These are phyloP conservation scores for Dichetophora obliterata DNA, from an alignment of 2,888 invertebrate genomes.

Conservation along the genomic window DNA sequence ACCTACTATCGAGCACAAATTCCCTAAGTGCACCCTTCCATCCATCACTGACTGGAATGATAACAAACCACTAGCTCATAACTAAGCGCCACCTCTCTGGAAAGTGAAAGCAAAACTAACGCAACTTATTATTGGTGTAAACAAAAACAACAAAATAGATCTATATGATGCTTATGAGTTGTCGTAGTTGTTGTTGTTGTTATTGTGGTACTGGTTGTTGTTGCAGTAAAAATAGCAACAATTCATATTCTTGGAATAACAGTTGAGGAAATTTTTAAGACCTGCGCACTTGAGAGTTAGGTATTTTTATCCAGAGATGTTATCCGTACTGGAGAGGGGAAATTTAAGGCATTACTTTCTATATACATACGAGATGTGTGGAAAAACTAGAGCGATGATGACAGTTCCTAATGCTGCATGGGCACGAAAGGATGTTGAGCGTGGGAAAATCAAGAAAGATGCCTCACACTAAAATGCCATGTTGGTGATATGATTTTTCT, in stretches of 20 bases:
- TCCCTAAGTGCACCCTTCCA: no score
- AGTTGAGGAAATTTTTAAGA: neutral
- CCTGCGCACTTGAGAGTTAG: neutral
- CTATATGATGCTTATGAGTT: slow-evolving; percentile 19
- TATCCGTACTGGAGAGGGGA: neutral
- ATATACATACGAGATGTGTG: neutral
- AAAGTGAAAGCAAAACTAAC: slow-evolving; percentile 22
- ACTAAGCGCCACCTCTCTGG: slow-evolving; percentile 53
- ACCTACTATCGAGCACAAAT: no score
- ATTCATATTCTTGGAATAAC: slow-evolving; percentile 18
- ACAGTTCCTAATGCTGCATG: neutral
- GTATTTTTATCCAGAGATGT: neutral
- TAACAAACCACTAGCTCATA: slow-evolving; percentile 42
- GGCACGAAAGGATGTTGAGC: neutral
- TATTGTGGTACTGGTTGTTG: neutral
- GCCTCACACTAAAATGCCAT: no score
- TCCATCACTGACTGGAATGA: slow-evolving; percentile 23
- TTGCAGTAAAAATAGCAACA: neutral
- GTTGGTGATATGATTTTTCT: no score
- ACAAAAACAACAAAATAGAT: slow-evolving; percentile 30
- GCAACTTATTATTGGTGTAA: slow-evolving; percentile 33
- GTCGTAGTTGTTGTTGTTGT: neutral
- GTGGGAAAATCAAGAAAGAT: no score
- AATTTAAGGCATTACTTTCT: neutral
- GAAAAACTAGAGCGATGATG: neutral